Conservation (phyloP, 2,888 invertebrate genomes). For the Phengaris arion region DNA sequence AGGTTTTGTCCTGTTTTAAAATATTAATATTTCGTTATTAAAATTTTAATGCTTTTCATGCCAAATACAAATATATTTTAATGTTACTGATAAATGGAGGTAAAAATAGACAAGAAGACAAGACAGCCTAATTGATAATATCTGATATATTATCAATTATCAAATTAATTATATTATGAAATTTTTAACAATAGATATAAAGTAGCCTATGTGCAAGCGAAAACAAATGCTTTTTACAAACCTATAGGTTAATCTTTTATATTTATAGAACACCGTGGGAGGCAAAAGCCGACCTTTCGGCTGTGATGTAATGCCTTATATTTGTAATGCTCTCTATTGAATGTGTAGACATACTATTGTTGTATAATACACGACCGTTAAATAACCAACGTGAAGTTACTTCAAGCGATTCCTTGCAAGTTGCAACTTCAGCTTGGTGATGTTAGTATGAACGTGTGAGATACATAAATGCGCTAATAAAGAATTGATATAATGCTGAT, state of each 20-base stretch:
- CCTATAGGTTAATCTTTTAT: background rate
- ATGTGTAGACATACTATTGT: background rate
- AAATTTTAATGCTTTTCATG: too few relatives aligned
- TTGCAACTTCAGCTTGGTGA: background rate
- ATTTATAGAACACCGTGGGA: background rate
- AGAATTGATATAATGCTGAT: background rate
- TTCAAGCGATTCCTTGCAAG: background rate
- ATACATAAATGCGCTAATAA: background rate
- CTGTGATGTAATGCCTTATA: slow-evolving; percentile 42
- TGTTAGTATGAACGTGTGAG: background rate
- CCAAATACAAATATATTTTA: too few relatives aligned
- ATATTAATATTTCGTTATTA: background rate
- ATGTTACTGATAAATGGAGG: too few relatives aligned
- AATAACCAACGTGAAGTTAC: background rate
- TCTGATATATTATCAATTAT: too few relatives aligned
- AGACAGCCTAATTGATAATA: too few relatives aligned
- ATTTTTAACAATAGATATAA: too few relatives aligned
- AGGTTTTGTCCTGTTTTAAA: background rate
- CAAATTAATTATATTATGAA: too few relatives aligned
- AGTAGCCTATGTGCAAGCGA: too few relatives aligned
- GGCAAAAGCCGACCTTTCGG: slow-evolving; percentile 32
- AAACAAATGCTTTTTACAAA: too few relatives aligned
- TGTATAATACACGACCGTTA: background rate
- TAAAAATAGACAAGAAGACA: too few relatives aligned
- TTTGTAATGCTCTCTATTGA: slow-evolving; percentile 34